Conservation (phyloP, 2,113 vertebrate species). For the Cromileptes altivelis region DNA sequence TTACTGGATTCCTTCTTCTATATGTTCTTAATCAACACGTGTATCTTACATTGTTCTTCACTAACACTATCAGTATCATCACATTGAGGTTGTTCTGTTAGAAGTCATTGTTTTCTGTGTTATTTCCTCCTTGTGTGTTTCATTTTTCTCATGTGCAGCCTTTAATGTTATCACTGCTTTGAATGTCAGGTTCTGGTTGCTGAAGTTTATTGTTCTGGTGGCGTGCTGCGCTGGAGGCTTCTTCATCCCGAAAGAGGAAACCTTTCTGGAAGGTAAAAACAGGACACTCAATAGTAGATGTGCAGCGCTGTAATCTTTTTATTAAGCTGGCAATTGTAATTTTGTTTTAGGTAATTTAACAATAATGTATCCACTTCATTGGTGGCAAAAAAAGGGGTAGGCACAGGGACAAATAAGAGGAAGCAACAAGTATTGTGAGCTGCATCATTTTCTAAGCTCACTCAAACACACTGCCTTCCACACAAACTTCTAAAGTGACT, state of each 20-base stretch:
- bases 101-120: neutral
- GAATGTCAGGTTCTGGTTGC: constrained; percentile 92
- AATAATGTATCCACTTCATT: neutral
- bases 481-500: neutral
- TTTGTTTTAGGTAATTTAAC: neutral
- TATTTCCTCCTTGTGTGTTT: neutral
- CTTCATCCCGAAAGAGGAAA: constrained; percentile 93
- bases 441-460: neutral
- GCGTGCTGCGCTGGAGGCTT: constrained; percentile 95
- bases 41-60: neutral
- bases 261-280: constrained; percentile 92
- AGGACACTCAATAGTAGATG: neutral
- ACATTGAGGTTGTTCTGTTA: neutral
- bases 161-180: constrained; percentile 2
- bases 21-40: neutral
- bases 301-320: neutral
- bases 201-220: constrained; percentile 91
- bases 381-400: neutral
- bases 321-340: neutral
- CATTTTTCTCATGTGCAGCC: neutral
- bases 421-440: neutral
- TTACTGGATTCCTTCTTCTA: neutral
- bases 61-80: too few relatives aligned
- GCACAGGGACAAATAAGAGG: neutral
- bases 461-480: neutral